phyloP scores from a whole-genome alignment of 1,140 invertebrate species.

The Pygmarrhopalites habei region DNA sequence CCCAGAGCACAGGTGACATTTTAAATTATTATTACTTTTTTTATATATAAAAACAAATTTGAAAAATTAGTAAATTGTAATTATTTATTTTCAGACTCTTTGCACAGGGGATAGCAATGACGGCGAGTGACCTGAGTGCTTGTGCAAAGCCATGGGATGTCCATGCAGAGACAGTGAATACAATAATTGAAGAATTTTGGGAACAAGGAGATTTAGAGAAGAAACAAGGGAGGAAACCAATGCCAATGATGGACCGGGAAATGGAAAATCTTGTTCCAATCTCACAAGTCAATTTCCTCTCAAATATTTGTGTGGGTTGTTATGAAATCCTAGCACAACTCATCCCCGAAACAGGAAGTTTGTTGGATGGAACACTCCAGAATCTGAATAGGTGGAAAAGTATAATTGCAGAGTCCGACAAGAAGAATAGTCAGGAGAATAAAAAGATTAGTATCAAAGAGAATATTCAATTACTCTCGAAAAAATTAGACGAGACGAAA shows the following conservation, averaged over 20 bases:
- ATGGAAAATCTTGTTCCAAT: background rate
- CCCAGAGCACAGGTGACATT: constrained; percentile 54
- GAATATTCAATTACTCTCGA: too few relatives aligned
- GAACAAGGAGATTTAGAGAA: constrained; percentile 68
- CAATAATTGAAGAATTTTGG: constrained; percentile 80
- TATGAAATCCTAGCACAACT: constrained; percentile 60
- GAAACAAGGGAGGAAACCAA: constrained; percentile 58
- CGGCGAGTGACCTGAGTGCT: constrained; percentile 69
- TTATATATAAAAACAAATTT: too few relatives aligned
- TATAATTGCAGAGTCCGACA: background rate
- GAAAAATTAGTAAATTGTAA: too few relatives aligned
- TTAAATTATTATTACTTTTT: too few relatives aligned
- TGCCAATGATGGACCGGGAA: constrained; percentile 74
- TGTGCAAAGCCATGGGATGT: constrained; percentile 73
- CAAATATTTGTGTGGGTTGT: constrained; percentile 71
- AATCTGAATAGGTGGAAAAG: constrained; percentile 52
- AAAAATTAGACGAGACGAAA: too few relatives aligned
- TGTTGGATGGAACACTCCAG: constrained; percentile 58
- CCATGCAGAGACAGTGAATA: constrained; percentile 67
- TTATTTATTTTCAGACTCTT: constrained; percentile 47
- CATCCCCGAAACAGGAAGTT: constrained; percentile 60
- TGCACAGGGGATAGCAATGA: constrained; percentile 68
- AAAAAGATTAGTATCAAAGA: too few relatives aligned
- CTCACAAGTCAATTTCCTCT: constrained; percentile 63
- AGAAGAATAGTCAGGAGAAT: background rate